Evolutionary conservation across 2,113 vertebrate genomes (phyloP), one percentile per base, ranked within the genome.

Genomic region (Zingel zingel): DNA sequence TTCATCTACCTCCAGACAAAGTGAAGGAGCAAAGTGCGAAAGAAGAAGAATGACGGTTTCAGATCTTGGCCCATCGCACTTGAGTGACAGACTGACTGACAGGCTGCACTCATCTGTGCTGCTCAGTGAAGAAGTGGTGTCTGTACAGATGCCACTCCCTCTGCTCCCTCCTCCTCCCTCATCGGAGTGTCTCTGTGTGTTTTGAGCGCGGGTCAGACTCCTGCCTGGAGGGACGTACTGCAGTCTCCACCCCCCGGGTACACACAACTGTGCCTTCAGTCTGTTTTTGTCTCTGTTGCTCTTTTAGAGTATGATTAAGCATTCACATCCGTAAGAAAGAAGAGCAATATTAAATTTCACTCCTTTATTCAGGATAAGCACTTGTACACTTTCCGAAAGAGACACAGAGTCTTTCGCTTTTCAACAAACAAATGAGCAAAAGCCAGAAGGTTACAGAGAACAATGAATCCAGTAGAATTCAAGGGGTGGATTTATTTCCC

Each of bases 61-160:
- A 56, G 65, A 48, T 23, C 33, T 43, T 21, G 51, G 64, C 59
- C 64, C 14, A 13, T 6, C 0, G 64, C 43, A 74, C 80, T 47
- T 88, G 88, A 90, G 69, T 91, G 92, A 89, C 85, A 85, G 79
- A 84, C 83, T 82, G 79, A 79, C 39, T 76, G 85, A 81, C 85
- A 82, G 79, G 21, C 85, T 81, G 67, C 70, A 18, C 79, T 89
- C 83, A 75, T 92, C 76, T 82, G 87, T 45, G 43, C 64, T 57
- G 62, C 83, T 86, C 77, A 68, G 86, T 61, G 65, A 69, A 87
- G 61, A 83, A 74, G 80, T 59, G 68, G 77, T 15, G 79, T 84
- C 87, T 88, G 78, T 68, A 90, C 73, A 70, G 72, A 90, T 53
- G 84, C 82, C 91, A 84, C 92, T 83, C 87, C 90, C 79, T 86